Evolutionary conservation across 2,113 vertebrate species (phyloP).

Genomic region (Oryzias curvinotus): DNA sequence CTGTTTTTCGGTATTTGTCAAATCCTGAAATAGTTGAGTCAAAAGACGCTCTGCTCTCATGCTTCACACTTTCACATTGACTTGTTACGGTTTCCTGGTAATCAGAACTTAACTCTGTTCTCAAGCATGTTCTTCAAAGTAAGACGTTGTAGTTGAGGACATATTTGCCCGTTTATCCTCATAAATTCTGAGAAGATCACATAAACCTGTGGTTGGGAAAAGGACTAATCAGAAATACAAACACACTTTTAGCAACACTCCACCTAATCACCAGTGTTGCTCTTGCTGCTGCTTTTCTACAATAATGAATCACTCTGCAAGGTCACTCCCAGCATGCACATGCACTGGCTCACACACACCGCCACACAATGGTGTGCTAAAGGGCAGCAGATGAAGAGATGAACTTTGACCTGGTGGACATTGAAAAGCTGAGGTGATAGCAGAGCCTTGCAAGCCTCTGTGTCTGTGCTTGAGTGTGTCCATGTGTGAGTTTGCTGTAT

Average conservation of each 20-base stretch:
- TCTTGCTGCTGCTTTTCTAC: conserved; percentile 51
- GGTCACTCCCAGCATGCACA: conserved; percentile 59
- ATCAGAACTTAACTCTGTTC: neutral
- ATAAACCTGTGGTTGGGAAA: conserved; percentile 1
- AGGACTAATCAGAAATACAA: neutral
- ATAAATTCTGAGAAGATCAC: neutral
- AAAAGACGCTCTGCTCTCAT: conserved; percentile 55
- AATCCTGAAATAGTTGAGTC: conserved; percentile 54
- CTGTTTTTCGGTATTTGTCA: conserved; percentile 44
- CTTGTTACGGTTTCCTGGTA: conserved; percentile 1
- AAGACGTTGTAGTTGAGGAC: too few relatives aligned
- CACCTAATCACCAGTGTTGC: conserved; percentile 50
- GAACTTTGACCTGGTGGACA: conserved; percentile 74
- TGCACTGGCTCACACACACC: conserved; percentile 21
- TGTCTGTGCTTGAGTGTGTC: conserved; percentile 25
- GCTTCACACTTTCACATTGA: conserved; percentile 15
- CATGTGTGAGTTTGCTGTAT: conserved; percentile 41
- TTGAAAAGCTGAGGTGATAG: conserved; percentile 63
- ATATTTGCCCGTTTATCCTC: neutral
- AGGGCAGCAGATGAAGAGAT: conserved; percentile 59
- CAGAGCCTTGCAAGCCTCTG: conserved; percentile 49
- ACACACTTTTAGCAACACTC: neutral
- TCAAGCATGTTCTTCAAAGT: too few relatives aligned
- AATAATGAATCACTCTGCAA: conserved; percentile 62
- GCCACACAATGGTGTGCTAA: conserved; percentile 48